phyloP scores from a whole-genome alignment of 1,140 invertebrate genomes.

The Cepaea nemoralis region DNA sequence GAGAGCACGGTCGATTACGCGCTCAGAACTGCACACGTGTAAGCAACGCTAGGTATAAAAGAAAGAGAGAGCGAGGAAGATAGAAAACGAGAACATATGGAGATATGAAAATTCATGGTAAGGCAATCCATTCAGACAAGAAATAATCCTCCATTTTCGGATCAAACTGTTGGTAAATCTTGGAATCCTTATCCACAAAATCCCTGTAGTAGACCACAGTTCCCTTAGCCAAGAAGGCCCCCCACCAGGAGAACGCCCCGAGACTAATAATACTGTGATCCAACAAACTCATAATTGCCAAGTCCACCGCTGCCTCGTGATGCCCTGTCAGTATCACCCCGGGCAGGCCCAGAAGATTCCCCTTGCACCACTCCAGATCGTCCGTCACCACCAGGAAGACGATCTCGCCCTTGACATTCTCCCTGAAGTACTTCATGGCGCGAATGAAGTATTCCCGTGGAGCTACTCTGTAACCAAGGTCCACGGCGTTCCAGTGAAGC shows the following conservation, averaged over 20 bases:
- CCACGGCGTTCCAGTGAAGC: constrained; percentile 17
- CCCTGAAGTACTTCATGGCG: constrained; percentile 49
- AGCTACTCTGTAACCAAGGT: constrained; percentile 44
- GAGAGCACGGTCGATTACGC: no score
- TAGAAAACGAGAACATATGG: no score
- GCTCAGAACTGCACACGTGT: no score
- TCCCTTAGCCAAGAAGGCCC: constrained; percentile 55
- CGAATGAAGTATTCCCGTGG: constrained; percentile 43
- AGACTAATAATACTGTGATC: constrained; percentile 57
- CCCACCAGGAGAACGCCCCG: constrained; percentile 61
- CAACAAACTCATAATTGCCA: constrained; percentile 47
- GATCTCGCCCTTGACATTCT: constrained; percentile 32
- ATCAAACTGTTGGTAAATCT: constrained; percentile 13
- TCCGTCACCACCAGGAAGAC: constrained; percentile 55
- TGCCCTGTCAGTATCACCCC: constrained; percentile 38
- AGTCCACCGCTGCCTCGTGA: constrained; percentile 56
- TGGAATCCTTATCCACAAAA: constrained; percentile 35
- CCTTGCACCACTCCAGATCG: constrained; percentile 48
- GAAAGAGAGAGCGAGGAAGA: no score
- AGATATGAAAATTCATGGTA: no score
- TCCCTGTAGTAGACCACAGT: constrained; percentile 53
- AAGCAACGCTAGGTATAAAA: no score
- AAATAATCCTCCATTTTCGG: constrained; percentile 31
- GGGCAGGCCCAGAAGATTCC: constrained; percentile 8
- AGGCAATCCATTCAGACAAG: constrained; percentile 42